Conservation (phyloP, 2,888 invertebrate species). For the Brachylomia viminalis region DNA sequence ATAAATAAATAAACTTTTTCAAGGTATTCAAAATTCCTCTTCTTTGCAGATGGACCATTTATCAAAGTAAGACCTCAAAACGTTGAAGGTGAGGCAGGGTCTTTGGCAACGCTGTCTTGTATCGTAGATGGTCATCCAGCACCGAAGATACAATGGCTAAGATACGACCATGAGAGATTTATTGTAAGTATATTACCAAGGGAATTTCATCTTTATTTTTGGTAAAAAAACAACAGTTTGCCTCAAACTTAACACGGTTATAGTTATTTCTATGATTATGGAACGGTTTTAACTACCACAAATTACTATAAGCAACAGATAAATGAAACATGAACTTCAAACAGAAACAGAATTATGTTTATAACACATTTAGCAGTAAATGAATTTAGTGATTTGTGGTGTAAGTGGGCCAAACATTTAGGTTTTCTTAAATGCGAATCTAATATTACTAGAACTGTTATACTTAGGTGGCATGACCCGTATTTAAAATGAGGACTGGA, state of each 20-base stretch:
- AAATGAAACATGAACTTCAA: too few species aligned
- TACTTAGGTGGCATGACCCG: not conserved
- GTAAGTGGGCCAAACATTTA: too few species aligned
- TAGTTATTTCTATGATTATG: too few species aligned
- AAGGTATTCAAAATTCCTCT: not conserved
- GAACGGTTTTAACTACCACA: too few species aligned
- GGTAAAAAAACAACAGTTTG: too few species aligned
- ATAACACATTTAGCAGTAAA: too few species aligned
- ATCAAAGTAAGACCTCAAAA: conserved; percentile 94
- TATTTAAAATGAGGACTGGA: not conserved
- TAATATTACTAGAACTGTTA: not conserved
- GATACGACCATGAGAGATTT: conserved; percentile 93
- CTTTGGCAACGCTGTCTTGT: conserved; percentile 94
- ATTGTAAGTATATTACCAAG: conserved; percentile 76
- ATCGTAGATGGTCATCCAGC: conserved; percentile 97
- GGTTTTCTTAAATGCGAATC: too few species aligned
- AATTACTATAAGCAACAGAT: too few species aligned
- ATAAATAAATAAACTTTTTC: not conserved
- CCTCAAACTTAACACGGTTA: too few species aligned
- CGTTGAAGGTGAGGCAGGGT: conserved; percentile 95
- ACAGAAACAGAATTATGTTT: too few species aligned
- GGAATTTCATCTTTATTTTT: not conserved
- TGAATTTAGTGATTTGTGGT: too few species aligned
- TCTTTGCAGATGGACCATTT: conserved; percentile 93
- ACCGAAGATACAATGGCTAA: conserved; percentile 96